phyloP scores from a whole-genome alignment of 2,888 invertebrate species.

The Octodonta nipae region DNA sequence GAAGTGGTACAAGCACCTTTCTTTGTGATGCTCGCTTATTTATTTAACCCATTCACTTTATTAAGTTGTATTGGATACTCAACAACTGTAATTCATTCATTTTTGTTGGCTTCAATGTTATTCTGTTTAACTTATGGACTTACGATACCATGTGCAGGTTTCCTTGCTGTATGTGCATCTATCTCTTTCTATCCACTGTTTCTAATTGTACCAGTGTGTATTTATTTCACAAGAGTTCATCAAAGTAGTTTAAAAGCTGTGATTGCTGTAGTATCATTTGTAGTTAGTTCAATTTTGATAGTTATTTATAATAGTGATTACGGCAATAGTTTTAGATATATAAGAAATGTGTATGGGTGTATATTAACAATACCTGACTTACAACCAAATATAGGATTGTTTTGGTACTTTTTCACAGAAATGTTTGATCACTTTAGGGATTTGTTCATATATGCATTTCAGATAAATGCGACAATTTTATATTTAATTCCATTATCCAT shows the following conservation, averaged over 20 bases:
- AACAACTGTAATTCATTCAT: conserved; percentile 79
- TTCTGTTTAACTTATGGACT: conserved; percentile 35
- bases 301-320: conserved; percentile 15
- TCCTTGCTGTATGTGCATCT: conserved; percentile 65
- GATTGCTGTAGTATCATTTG: conserved; percentile 22
- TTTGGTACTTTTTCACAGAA: conserved; percentile 99
- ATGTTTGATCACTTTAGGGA: conserved; percentile 98
- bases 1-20: conserved; percentile 49
- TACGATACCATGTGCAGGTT: conserved; percentile 47
- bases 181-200: conserved; percentile 74
- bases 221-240: conserved; percentile 49
- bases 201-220: conserved; percentile 67
- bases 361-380: conserved; percentile 85
- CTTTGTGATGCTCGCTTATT: conserved; percentile 63
- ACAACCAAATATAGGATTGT: conserved; percentile 91
- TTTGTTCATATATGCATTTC: conserved; percentile 91
- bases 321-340: conserved; percentile 39
- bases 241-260: conserved; percentile 36
- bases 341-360: conserved; percentile 37
- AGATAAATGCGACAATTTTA: conserved; percentile 84
- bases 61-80: conserved; percentile 79
- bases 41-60: conserved; percentile 81
- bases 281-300: conserved; percentile 14
- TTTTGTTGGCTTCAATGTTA: conserved; percentile 61
- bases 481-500: conserved; percentile 81